These are phyloP conservation scores for Sebastolobus altivelis DNA, from an alignment of 2,797 vertebrate species.

Conservation along the genomic window DNA sequence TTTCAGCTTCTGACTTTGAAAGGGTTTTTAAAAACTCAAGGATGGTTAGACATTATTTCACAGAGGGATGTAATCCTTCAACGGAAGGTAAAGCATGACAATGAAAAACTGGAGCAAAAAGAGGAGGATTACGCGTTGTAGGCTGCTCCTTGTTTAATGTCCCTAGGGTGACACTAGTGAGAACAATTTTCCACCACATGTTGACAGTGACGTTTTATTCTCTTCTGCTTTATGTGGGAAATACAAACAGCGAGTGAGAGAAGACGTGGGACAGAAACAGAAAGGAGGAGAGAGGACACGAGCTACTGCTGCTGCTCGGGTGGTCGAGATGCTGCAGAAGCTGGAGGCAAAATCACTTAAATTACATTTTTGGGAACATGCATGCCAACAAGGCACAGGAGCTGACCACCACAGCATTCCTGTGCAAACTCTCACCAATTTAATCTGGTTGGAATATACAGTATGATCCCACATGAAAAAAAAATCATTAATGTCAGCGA, in stretches of 20 bases:
- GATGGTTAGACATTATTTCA: constrained; percentile 4
- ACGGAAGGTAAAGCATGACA: neutral
- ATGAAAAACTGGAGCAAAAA: constrained; percentile 5
- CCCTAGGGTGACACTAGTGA: neutral
- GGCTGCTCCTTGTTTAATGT: neutral
- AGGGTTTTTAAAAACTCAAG: neutral
- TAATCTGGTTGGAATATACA: constrained; percentile 29
- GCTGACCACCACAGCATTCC: neutral
- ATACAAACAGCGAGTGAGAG: constrained; percentile 1
- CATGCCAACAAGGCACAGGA: too few relatives aligned
- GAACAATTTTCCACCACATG: constrained; percentile 16
- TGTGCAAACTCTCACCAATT: constrained; percentile 20
- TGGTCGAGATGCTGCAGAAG: neutral
- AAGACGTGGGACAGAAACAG: neutral
- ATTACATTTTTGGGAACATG: neutral
- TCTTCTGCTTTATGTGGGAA: neutral
- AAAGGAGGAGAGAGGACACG: neutral
- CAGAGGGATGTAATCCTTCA: neutral
- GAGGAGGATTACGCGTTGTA: neutral
- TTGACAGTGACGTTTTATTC: neutral
- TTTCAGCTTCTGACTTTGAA: constrained; percentile 13
- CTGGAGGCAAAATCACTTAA: neutral
- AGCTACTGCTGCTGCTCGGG: neutral
- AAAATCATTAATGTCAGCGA: constrained; percentile 41
- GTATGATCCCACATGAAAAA: neutral